A percentile compares a stretch with the other conserved stretches of the same genome.
Evolutionary conservation across 2,113 vertebrate species (phyloP).

Genomic region (Tympanuchus pallidicinctus): DNA sequence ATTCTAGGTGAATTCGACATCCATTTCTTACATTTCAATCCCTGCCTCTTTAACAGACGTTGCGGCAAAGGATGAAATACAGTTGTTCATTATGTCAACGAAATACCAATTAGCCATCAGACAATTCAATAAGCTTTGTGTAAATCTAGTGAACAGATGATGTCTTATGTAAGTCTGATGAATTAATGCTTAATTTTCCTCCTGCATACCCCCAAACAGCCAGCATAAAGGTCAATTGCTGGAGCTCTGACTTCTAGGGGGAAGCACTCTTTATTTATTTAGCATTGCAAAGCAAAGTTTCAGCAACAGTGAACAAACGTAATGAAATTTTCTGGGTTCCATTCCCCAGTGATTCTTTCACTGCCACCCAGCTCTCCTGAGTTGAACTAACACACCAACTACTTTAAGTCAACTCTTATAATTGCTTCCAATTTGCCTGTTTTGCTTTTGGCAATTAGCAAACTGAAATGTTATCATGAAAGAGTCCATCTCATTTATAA

Average conservation of each 20-base stretch:
- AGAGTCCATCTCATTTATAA: constrained; percentile 84
- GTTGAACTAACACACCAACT: constrained; percentile 55
- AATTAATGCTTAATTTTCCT: constrained; percentile 70
- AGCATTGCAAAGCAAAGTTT: constrained; percentile 51
- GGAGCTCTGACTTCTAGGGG: constrained; percentile 25
- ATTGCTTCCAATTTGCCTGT: constrained; percentile 86
- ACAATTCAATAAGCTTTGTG: constrained; percentile 75
- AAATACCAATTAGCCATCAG: constrained; percentile 75
- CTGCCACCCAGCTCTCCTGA: background rate
- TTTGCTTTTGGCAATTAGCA: constrained; percentile 86
- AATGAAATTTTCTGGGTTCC: constrained; percentile 61
- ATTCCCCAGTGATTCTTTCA: constrained; percentile 31
- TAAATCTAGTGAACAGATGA: constrained; percentile 71
- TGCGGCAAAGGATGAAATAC: constrained; percentile 55
- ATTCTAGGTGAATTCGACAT: background rate
- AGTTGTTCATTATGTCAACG: constrained; percentile 73
- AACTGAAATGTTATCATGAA: constrained; percentile 83
- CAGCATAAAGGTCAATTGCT: constrained; percentile 48
- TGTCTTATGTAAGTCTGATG: constrained; percentile 70
- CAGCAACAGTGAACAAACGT: constrained; percentile 48
- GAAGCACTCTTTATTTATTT: constrained; percentile 49
- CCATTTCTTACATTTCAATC: background rate
- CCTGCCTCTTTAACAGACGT: constrained; percentile 1
- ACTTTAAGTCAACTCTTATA: constrained; percentile 77
- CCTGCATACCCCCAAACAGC: constrained; percentile 4